These are phyloP conservation scores for Parochlus steinenii DNA, from an alignment of 2,888 invertebrate genomes.

Conservation along the genomic window DNA sequence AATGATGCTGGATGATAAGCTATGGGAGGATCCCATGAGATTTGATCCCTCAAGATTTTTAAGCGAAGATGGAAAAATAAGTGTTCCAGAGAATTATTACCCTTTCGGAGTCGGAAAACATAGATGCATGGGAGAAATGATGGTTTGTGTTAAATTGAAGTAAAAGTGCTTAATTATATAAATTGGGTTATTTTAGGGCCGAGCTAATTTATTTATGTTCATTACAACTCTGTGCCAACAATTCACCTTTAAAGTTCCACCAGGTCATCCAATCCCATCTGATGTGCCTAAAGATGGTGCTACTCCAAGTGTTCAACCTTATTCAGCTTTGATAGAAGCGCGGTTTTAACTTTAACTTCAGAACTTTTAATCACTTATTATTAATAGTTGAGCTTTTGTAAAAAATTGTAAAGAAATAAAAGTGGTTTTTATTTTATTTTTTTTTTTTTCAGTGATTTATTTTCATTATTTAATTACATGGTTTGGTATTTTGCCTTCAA, in stretches of 20 bases:
- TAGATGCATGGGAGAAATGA: constrained; percentile 65
- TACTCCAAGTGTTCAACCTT: constrained; percentile 59
- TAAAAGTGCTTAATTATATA: neutral
- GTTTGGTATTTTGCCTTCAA: too few species aligned
- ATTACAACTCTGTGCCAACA: constrained; percentile 54
- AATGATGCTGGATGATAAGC: constrained; percentile 47
- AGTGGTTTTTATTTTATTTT: too few species aligned
- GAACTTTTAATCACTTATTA: too few species aligned
- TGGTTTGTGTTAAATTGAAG: too few species aligned
- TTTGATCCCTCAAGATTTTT: constrained; percentile 66
- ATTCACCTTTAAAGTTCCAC: constrained; percentile 47
- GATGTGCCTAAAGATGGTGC: constrained; percentile 57
- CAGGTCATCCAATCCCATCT: constrained; percentile 45
- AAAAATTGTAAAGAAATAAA: too few species aligned
- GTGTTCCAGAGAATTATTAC: constrained; percentile 48
- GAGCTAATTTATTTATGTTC: constrained; percentile 63
- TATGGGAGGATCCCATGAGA: constrained; percentile 48
- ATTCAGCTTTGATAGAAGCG: constrained; percentile 43
- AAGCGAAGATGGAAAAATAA: constrained; percentile 37
- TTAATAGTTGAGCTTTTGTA: too few species aligned
- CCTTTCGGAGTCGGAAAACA: constrained; percentile 67
- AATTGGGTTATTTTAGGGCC: constrained; percentile 36
- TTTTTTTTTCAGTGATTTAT: too few species aligned
- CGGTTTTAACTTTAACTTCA: constrained; percentile 23
- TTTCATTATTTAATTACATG: too few species aligned